A percentile compares a stretch with the other conserved stretches of the same genome.
Conservation (phyloP, 2,888 invertebrate species). For the Conus canariensis region DNA sequence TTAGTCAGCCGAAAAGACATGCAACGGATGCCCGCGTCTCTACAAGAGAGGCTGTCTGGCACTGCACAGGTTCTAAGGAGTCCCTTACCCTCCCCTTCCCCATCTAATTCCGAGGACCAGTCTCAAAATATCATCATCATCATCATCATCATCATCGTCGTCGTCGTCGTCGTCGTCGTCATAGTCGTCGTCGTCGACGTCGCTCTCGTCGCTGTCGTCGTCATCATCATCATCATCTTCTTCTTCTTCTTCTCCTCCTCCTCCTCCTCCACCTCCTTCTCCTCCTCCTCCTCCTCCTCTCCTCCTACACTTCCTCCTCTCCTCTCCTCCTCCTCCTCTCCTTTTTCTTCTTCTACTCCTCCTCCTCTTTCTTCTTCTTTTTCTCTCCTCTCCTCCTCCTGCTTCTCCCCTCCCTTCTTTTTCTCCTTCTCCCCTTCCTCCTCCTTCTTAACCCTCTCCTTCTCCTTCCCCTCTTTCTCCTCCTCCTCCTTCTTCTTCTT, state of each 20-base stretch:
- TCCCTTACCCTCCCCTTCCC: no score
- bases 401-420: background rate
- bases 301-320: no score
- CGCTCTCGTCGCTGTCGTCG: background rate
- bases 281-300: background rate
- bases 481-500: background rate
- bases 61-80: no score
- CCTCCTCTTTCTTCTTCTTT: background rate
- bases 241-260: background rate
- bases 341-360: background rate
- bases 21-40: no score
- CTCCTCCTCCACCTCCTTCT: no score
- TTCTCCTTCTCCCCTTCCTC: background rate
- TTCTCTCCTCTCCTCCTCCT: background rate
- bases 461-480: background rate
- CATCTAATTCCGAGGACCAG: no score
- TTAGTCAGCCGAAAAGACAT: no score
- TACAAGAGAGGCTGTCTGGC: no score
- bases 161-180: no score
- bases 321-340: background rate
- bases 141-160: no score
- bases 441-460: background rate
- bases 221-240: background rate
- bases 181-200: background rate
- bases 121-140: no score